These are phyloP conservation scores for Thelaira solivaga DNA, from an alignment of 2,888 invertebrate genomes.

Conservation along the genomic window DNA sequence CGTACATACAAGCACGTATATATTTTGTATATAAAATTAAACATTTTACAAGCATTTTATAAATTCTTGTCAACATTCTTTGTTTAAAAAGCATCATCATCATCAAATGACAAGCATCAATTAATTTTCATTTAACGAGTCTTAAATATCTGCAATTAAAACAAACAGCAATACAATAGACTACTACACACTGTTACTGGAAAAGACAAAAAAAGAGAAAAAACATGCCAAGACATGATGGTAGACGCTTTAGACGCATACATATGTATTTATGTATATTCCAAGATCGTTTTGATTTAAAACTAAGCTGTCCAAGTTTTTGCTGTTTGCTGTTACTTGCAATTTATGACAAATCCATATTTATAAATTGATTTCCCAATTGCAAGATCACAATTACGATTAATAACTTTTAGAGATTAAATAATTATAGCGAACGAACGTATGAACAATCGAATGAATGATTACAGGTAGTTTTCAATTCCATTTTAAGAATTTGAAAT, in stretches of 20 bases:
- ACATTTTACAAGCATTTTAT: slow-evolving; percentile 59
- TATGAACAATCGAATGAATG: too few species aligned
- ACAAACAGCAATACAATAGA: slow-evolving; percentile 16
- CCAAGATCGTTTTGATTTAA: neutral
- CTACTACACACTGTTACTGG: too few species aligned
- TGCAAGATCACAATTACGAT: neutral
- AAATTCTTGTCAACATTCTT: slow-evolving; percentile 60
- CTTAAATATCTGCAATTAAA: slow-evolving; percentile 49
- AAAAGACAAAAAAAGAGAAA: neutral
- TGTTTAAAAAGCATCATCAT: slow-evolving; percentile 45
- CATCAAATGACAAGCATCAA: slow-evolving; percentile 56
- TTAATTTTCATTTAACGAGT: slow-evolving; percentile 55
- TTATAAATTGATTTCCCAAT: slow-evolving; percentile 22
- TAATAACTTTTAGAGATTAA: slow-evolving; percentile 22
- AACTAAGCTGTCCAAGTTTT: slow-evolving; percentile 15
- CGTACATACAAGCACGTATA: too few species aligned
- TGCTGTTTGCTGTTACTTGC: slow-evolving; percentile 10
- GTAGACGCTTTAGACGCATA: too few species aligned
- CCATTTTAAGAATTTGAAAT: too few species aligned
- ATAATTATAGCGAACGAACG: neutral
- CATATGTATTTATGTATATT: too few species aligned
- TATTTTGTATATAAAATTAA: slow-evolving; percentile 25
- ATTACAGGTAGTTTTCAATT: too few species aligned
- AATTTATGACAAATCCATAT: slow-evolving; percentile 42
- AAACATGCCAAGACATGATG: neutral